Conservation (phyloP, 2,888 invertebrate species). For the Pyrochroa serraticornis region DNA sequence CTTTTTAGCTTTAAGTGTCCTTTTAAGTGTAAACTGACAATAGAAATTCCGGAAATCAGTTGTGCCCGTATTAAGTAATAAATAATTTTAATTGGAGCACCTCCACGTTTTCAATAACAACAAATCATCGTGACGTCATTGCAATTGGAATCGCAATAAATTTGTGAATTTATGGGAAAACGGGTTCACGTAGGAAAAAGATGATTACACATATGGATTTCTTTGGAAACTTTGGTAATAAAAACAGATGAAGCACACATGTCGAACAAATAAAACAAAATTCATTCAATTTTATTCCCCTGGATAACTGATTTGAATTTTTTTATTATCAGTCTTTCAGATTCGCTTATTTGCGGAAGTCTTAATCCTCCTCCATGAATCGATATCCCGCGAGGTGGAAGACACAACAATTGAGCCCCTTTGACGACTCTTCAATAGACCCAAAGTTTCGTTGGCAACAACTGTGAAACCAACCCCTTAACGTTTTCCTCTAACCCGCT, state of each 20-base stretch:
- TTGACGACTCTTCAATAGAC: no score
- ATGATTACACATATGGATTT: constrained; percentile 23
- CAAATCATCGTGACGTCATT: background rate
- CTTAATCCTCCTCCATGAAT: no score
- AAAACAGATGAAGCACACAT: constrained; percentile 34
- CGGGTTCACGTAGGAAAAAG: constrained; percentile 17
- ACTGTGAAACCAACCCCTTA: constrained; percentile 15
- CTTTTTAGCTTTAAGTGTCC: no score
- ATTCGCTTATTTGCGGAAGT: constrained; percentile 2
- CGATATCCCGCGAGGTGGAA: no score
- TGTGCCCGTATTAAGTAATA: no score
- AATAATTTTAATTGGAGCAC: no score
- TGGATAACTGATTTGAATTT: constrained; percentile 8
- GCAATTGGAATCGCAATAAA: constrained; percentile 4
- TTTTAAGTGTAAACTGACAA: no score
- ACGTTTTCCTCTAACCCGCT: background rate
- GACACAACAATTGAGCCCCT: no score
- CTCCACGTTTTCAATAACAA: no score
- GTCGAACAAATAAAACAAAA: constrained; percentile 37
- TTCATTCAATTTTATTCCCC: constrained; percentile 29
- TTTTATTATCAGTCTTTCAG: background rate
- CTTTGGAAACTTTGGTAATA: constrained; percentile 26
- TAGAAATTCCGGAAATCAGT: no score
- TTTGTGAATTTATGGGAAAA: constrained; percentile 5
- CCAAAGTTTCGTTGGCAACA: no score